A percentile compares a stretch with the other conserved stretches of the same genome.
Evolutionary conservation across 2,888 invertebrate genomes (phyloP).

Genomic region (Cosmopolites sordidus): DNA sequence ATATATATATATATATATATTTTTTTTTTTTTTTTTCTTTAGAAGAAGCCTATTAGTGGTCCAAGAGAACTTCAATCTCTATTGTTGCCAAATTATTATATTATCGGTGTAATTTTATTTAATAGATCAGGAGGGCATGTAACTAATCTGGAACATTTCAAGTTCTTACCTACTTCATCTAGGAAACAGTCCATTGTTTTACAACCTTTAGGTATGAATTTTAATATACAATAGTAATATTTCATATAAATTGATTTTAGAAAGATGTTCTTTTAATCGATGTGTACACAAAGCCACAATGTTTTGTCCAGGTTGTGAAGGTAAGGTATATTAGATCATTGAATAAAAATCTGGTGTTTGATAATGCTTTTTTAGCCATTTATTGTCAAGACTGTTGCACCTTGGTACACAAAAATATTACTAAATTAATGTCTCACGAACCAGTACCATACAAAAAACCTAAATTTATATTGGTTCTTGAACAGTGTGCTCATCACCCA

Average conservation of each 20-base stretch:
- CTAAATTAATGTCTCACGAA: conserved; percentile 41
- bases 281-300: conserved; percentile 37
- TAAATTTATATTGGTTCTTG: conserved; percentile 27
- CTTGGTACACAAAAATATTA: conserved; percentile 43
- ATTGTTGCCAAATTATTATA: conserved; percentile 46
- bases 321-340: conserved; percentile 18
- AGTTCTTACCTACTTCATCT: conserved; percentile 7
- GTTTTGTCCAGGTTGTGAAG: conserved; percentile 39
- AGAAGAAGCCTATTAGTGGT: not conserved
- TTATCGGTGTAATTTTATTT: conserved; percentile 36
- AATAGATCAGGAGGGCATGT: conserved; percentile 17
- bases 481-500: conserved; percentile 37
- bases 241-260: conserved; percentile 28
- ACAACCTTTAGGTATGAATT: conserved; percentile 6
- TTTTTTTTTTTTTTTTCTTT: no score
- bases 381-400: conserved; percentile 39
- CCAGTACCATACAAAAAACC: conserved; percentile 21
- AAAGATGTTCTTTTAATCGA: conserved; percentile 31
- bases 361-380: conserved; percentile 18
- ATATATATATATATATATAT: no score
- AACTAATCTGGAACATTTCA: conserved; percentile 12
- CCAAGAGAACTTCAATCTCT: conserved; percentile 33
- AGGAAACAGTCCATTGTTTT: conserved; percentile 3
- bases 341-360: not conserved
- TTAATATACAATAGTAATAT: not conserved